Conservation (phyloP, 2,113 vertebrate genomes). For the Dasyprocta punctata region DNA sequence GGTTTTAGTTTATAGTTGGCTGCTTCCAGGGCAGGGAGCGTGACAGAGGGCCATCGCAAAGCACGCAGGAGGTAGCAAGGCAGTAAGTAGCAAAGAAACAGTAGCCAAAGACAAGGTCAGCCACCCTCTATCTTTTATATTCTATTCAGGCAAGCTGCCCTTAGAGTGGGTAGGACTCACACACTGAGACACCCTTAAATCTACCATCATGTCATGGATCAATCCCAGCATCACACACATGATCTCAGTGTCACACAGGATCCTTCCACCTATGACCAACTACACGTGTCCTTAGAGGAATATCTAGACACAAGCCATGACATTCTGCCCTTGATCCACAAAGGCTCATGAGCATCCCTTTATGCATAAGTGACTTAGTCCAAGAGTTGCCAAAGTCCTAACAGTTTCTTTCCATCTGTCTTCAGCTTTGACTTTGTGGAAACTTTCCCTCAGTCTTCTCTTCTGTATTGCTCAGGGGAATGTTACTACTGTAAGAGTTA, state of each 20-base stretch:
- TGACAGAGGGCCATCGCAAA: neutral
- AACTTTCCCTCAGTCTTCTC: neutral
- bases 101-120: neutral
- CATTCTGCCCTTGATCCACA: neutral
- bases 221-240: neutral
- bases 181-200: neutral
- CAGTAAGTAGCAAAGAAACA: neutral
- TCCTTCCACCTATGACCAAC: neutral
- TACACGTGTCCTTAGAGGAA: neutral
- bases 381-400: neutral
- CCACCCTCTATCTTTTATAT: neutral
- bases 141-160: neutral
- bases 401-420: neutral
- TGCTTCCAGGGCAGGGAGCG: neutral
- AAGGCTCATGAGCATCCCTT: neutral
- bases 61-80: neutral
- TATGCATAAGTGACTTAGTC: neutral
- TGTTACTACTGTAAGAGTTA: rapidly evolving
- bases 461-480: neutral
- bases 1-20: neutral
- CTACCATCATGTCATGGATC: neutral
- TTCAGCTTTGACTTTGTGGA: neutral
- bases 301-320: neutral
- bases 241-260: neutral
- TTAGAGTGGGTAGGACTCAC: neutral